Evolutionary conservation across 2,797 vertebrate species (phyloP).

Genomic region (Sebastes steindachneri): DNA sequence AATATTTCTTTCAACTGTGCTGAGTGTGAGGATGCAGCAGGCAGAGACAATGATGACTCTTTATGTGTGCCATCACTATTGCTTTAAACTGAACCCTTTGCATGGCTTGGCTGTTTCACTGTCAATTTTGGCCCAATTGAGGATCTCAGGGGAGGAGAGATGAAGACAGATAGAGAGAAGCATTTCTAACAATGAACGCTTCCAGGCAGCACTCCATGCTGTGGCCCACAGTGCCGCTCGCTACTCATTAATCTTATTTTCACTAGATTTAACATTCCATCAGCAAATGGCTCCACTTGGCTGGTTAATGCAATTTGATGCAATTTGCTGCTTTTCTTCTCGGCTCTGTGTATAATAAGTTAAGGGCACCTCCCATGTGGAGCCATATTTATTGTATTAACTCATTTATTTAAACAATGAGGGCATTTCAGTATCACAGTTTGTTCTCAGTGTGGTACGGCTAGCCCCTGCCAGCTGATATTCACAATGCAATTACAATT

Average conservation of each 20-base stretch:
- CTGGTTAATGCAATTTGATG: conserved; percentile 81
- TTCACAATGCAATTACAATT: conserved; percentile 23
- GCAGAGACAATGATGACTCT: conserved; percentile 1
- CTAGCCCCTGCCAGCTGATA: conserved; percentile 27
- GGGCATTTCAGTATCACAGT: conserved; percentile 29
- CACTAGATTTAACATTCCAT: conserved; percentile 81
- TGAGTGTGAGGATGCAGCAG: conserved; percentile 4
- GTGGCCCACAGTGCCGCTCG: conserved; percentile 60
- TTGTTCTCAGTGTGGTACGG: conserved; percentile 35
- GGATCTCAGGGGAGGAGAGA: conserved; percentile 56
- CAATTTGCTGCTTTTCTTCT: conserved; percentile 72
- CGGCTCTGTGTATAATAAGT: conserved; percentile 63
- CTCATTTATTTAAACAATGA: conserved; percentile 68
- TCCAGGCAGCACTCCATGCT: conserved; percentile 51
- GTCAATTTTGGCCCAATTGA: conserved; percentile 46
- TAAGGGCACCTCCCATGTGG: conserved; percentile 67
- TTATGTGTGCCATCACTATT: conserved; percentile 19
- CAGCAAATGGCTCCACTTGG: conserved; percentile 77
- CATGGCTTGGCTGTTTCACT: conserved; percentile 37
- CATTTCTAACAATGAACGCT: conserved; percentile 64
- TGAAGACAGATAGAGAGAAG: conserved; percentile 68
- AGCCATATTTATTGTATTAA: conserved; percentile 63
- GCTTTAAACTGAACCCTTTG: conserved; percentile 15
- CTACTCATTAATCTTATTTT: conserved; percentile 83
- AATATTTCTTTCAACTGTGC: not conserved